Base-by-base conservation (phyloP, 92 coral and sea anemone genomes). In the Porites rus region DNA sequence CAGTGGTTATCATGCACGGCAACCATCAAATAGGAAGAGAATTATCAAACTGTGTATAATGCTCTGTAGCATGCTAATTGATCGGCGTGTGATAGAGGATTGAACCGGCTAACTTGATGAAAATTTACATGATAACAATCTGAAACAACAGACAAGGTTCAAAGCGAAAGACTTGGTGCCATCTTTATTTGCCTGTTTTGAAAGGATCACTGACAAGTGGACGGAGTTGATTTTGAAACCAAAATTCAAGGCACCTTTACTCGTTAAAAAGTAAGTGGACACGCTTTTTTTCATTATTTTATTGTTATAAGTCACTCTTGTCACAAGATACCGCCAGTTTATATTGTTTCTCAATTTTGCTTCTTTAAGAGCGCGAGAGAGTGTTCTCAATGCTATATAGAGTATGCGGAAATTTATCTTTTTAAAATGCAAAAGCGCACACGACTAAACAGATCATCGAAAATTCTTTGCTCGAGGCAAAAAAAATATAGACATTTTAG, bases 381-480 rank as follows among this genome's bases (percentile, higher is more conserved):
- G 11, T 54, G 12, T 13, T 54, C 12, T 10, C 60, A 54, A 54
- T 54, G 60, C 7, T 54, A 54, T 10, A 10, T 0, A 10, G 12
- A 54, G 60, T 58, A 12, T 52, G 79, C 65, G 65, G 79, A 75
- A 75, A 51, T 54, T 75, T 75, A 22, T 28, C 10, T 6, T 64
- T 46, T 21, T 61, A 46, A 22, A 79, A 65, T 75, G 20, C 65
- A 20, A 54, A 75, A 75, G 7, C 10, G 18, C 14, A 43, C 8
- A 22, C 11, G 20, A 65, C 60, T 54, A 10, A 50, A 62, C 20
- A 69, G 60, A 20, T 58, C 76, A 54, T 14, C 0, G 54, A 79
- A 70, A 69, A 18, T 38, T 81, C 76, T 24, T 28, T 16, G 60
- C 69, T 81, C n/a, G 46, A 38, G 86, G 86, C 86, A 17, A 63